Evolutionary conservation across 2,888 invertebrate species (phyloP).

Genomic region (Heliothis peltigera): DNA sequence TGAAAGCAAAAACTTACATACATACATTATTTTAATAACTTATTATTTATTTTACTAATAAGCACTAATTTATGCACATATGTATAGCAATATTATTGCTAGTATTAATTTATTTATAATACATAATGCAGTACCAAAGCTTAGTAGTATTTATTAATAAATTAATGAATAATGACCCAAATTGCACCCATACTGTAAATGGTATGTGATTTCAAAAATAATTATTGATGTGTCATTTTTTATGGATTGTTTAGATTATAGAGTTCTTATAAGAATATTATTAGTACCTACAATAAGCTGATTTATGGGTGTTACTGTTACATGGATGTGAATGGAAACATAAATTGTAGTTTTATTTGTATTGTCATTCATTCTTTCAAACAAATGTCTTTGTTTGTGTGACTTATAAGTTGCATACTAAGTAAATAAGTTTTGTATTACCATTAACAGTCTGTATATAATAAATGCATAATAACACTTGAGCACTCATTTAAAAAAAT

Average conservation of each 20-base stretch:
- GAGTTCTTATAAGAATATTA: slow-evolving; percentile 29
- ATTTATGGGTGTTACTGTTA: not conserved
- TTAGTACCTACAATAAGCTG: slow-evolving; percentile 1
- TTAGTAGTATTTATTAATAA: slow-evolving; percentile 7
- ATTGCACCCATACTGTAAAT: slow-evolving; percentile 10
- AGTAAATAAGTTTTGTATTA: not conserved
- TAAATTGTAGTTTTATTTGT: slow-evolving; percentile 5
- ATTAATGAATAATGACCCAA: slow-evolving; percentile 11
- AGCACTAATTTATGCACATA: not conserved
- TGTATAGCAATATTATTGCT: not conserved
- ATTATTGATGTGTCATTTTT: slow-evolving; percentile 1
- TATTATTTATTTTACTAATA: not conserved
- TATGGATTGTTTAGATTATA: not conserved
- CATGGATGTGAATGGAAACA: slow-evolving; percentile 8
- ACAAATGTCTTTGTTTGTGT: slow-evolving; percentile 18
- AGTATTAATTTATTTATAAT: not conserved
- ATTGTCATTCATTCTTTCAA: not conserved
- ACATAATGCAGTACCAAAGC: no score
- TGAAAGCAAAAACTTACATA: not conserved
- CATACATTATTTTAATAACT: not conserved
- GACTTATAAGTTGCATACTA: no score
- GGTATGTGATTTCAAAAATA: slow-evolving; percentile 6
- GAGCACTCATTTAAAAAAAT: not conserved
- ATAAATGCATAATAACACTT: no score
- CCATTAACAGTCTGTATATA: not conserved